phyloP scores from a whole-genome alignment of 2,797 vertebrate species.

The Limosa lapponica region DNA sequence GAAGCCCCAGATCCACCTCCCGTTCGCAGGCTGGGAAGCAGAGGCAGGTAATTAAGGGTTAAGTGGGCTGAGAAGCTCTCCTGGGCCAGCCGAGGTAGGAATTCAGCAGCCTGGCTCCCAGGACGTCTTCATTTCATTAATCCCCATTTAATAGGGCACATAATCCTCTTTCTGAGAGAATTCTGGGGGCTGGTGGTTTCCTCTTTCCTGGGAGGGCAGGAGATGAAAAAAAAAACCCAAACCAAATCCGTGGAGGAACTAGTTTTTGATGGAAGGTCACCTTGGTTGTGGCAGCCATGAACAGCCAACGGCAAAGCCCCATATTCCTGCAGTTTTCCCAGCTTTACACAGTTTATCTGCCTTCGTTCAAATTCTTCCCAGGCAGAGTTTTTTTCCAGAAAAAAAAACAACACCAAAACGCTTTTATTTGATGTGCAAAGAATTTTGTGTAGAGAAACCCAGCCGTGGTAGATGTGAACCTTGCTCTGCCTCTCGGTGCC shows the following conservation, averaged over 20 bases:
- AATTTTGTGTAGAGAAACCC: background rate
- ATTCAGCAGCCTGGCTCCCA: background rate
- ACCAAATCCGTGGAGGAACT: rapidly evolving
- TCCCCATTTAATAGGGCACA: background rate
- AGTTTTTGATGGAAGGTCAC: background rate
- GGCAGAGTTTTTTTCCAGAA: too few species aligned
- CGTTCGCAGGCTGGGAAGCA: rapidly evolving
- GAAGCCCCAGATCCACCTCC: background rate
- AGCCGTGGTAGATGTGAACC: background rate
- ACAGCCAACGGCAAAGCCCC: background rate
- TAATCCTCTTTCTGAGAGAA: background rate
- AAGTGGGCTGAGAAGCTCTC: background rate
- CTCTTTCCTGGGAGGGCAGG: background rate
- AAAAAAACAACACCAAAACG: background rate
- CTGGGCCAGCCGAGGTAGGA: background rate
- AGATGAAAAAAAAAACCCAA: background rate
- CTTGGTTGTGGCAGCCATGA: rapidly evolving
- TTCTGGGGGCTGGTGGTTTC: background rate
- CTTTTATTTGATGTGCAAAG: background rate
- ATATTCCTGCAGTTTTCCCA: background rate
- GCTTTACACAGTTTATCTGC: background rate
- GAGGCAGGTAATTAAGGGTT: background rate
- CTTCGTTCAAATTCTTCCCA: background rate
- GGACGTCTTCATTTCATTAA: background rate
- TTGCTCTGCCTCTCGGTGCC: background rate